Evolutionary conservation across 1,140 invertebrate genomes (phyloP).

Genomic region (Cotesia vestalis): DNA sequence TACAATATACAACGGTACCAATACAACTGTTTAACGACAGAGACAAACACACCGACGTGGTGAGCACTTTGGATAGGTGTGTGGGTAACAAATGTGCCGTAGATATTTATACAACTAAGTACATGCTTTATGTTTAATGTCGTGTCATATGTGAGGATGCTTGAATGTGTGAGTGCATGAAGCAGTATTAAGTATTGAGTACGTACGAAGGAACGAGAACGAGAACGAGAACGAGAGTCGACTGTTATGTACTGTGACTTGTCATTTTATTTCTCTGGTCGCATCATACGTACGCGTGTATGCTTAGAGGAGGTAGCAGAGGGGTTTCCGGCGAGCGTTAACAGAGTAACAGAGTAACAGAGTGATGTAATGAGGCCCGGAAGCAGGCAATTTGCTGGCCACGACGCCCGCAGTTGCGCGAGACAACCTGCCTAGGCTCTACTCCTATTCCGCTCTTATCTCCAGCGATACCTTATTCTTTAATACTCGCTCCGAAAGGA

Average conservation of each 20-base stretch:
- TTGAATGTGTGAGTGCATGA: neutral
- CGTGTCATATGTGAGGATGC: neutral
- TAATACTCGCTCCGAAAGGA: neutral
- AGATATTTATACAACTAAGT: neutral
- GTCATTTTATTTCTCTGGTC: conserved; percentile 3
- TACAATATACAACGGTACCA: neutral
- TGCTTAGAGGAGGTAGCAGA: conserved; percentile 63
- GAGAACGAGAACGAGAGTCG: neutral
- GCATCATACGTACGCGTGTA: conserved; percentile 50
- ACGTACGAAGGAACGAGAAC: neutral
- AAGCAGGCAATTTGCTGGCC: conserved; percentile 65
- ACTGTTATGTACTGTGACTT: conserved; percentile 20
- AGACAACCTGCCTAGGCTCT: conserved; percentile 59
- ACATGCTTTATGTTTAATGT: neutral
- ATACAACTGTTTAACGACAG: neutral
- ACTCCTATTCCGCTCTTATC: conserved; percentile 1
- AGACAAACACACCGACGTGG: conserved; percentile 4
- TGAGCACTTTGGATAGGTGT: no score
- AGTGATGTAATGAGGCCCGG: conserved; percentile 69
- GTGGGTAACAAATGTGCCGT: no score
- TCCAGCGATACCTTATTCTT: conserved; percentile 36
- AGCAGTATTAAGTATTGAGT: neutral
- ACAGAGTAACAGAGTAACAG: conserved; percentile 68
- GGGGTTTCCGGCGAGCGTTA: conserved; percentile 67
- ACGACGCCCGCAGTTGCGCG: conserved; percentile 61